These are phyloP conservation scores for Agrotis exclamationis DNA, from an alignment of 2,888 invertebrate species.

Conservation along the genomic window DNA sequence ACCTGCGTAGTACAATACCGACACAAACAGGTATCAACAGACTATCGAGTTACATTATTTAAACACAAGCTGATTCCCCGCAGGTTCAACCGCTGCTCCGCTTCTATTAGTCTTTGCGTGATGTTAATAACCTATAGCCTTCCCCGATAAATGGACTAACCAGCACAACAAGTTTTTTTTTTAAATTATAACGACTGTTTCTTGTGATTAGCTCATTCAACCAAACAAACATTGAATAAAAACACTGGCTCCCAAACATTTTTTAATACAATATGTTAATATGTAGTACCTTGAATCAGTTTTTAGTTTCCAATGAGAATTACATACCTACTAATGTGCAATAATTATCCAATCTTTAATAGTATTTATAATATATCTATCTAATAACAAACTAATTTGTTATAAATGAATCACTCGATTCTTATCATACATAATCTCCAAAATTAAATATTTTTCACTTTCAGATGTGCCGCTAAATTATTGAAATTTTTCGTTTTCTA, in stretches of 20 bases:
- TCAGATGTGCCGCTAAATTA: conserved; percentile 11
- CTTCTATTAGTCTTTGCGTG: no score
- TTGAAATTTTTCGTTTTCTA: conserved; percentile 19
- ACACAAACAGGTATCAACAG: conserved; percentile 26
- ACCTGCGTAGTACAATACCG: conserved; percentile 58
- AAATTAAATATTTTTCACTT: conserved; percentile 29
- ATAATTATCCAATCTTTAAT: background rate
- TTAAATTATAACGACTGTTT: no score
- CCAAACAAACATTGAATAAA: no score
- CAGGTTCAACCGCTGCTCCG: no score
- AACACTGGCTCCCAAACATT: no score
- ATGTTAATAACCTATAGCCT: no score
- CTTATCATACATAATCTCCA: background rate
- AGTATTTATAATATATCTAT: background rate
- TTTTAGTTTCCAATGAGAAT: background rate
- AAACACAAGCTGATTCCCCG: conserved; percentile 17
- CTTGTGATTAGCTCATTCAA: no score
- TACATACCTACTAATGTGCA: no score
- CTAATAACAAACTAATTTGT: background rate
- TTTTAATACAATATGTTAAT: no score
- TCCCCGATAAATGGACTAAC: no score
- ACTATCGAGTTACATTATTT: conserved; percentile 49
- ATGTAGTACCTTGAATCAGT: background rate
- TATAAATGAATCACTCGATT: background rate
- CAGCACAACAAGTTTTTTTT: no score